A percentile compares a stretch with the other conserved stretches of the same genome.
Conservation (phyloP, 2,113 vertebrate genomes). For the Ictidomys tridecemlineatus region DNA sequence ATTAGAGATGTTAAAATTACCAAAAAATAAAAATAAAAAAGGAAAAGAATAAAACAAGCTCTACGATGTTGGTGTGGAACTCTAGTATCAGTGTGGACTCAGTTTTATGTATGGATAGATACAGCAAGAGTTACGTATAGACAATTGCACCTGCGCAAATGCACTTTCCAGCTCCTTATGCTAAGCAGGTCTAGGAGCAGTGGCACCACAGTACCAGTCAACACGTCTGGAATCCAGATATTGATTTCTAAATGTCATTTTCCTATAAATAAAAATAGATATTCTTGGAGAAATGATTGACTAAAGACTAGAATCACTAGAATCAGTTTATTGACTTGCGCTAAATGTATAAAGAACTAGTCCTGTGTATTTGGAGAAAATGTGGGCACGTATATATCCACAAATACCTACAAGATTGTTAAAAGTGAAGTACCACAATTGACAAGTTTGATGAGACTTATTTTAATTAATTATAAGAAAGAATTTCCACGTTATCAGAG, state of each 20-base stretch:
- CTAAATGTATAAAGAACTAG: not conserved
- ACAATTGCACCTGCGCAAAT: not conserved
- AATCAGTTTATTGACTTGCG: not conserved
- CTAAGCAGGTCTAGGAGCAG: not conserved
- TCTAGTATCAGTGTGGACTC: not conserved
- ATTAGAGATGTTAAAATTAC: not conserved
- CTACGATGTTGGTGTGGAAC: not conserved
- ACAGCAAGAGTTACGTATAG: not conserved
- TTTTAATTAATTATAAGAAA: not conserved
- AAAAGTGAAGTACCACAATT: not conserved
- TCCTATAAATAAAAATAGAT: not conserved
- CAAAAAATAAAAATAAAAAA: not conserved
- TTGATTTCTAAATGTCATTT: slow-evolving; percentile 1
- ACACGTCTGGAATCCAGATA: not conserved
- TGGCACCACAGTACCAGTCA: not conserved
- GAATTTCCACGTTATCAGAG: not conserved
- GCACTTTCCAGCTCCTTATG: not conserved
- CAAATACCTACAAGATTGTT: not conserved
- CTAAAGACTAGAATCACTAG: not conserved
- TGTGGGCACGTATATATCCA: not conserved
- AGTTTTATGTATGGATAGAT: not conserved
- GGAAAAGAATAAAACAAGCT: not conserved
- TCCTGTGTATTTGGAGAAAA: not conserved
- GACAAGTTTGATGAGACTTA: not conserved
- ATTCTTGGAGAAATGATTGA: not conserved